These are phyloP conservation scores for Reticulitermes lucifugus DNA, from an alignment of 2,888 invertebrate genomes.

Conservation along the genomic window DNA sequence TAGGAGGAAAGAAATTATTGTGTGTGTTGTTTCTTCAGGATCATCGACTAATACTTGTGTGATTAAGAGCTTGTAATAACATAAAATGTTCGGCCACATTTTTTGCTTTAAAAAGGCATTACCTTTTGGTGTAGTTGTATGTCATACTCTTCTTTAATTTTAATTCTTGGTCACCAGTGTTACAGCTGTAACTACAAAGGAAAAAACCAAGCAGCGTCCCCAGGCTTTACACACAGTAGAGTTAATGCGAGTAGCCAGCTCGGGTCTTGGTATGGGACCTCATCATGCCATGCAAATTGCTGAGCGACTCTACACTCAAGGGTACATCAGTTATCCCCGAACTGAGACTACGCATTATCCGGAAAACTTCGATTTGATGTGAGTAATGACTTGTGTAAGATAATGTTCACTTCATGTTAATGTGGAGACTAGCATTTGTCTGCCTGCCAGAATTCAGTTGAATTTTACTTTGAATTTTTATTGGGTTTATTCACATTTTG, in stretches of 20 bases:
- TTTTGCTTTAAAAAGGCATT: too few species aligned
- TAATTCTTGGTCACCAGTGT: neutral
- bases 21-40: too few species aligned
- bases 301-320: conserved; percentile 94
- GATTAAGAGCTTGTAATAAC: too few species aligned
- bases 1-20: too few species aligned
- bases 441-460: too few species aligned
- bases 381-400: conserved; percentile 59
- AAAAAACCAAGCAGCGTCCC: conserved; percentile 88
- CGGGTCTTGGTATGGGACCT: conserved; percentile 90
- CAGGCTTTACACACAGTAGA: conserved; percentile 97
- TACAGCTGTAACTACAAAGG: conserved; percentile 76
- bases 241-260: conserved; percentile 91
- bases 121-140: too few species aligned
- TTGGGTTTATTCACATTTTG: too few species aligned
- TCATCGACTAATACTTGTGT: too few species aligned
- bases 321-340: conserved; percentile 97
- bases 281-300: conserved; percentile 94
- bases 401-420: too few species aligned
- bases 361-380: conserved; percentile 92
- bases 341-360: conserved; percentile 98
- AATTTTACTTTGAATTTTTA: too few species aligned
- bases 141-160: neutral
- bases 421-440: too few species aligned
- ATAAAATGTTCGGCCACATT: too few species aligned